These are phyloP conservation scores for Elgaria multicarinata DNA, from an alignment of 2,113 vertebrate species.

Conservation along the genomic window DNA sequence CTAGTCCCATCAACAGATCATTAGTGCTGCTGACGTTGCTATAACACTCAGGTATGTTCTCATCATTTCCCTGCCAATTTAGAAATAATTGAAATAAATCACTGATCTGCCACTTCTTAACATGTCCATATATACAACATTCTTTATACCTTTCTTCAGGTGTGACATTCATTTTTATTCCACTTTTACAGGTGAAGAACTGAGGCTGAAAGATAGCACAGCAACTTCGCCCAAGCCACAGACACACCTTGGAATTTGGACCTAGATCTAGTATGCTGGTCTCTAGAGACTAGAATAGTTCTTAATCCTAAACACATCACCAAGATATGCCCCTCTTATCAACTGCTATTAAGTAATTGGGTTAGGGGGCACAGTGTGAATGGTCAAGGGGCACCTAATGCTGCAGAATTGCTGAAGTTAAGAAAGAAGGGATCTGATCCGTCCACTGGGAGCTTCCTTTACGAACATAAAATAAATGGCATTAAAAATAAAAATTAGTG, in stretches of 20 bases:
- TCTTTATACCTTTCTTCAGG: neutral
- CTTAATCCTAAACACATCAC: neutral
- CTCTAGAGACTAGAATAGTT: too few relatives aligned
- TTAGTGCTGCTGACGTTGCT: too few relatives aligned
- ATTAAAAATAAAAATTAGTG: neutral
- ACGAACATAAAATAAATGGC: neutral
- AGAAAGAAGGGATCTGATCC: neutral
- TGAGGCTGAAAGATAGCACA: neutral
- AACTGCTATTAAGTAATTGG: neutral
- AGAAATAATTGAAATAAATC: neutral
- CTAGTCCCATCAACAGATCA: neutral
- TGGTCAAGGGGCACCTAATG: neutral
- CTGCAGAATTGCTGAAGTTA: neutral
- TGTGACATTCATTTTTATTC: neutral
- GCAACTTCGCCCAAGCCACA: neutral
- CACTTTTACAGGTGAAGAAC: neutral
- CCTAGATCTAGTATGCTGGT: too few relatives aligned
- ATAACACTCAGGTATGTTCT: neutral
- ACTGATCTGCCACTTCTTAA: neutral
- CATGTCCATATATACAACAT: neutral
- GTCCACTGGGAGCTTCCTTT: neutral
- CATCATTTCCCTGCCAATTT: neutral
- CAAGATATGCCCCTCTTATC: neutral
- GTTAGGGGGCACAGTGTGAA: neutral
- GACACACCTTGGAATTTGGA: neutral